phyloP scores from a whole-genome alignment of 2,113 vertebrate genomes.

The Atractosteus spatula region DNA sequence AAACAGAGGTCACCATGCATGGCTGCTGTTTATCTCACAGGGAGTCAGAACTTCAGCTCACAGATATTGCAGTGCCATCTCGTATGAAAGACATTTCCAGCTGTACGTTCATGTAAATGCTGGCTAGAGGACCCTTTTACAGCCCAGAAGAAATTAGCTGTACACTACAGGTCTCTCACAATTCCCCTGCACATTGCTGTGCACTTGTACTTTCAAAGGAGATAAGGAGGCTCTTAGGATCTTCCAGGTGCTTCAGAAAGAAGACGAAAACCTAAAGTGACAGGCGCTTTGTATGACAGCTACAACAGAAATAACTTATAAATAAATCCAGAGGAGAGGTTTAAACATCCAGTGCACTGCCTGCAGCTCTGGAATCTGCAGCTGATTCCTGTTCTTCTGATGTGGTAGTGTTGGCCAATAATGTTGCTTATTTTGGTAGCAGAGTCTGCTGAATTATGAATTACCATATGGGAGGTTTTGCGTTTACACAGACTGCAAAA shows the following conservation, averaged over 20 bases:
- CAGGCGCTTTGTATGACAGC: background rate
- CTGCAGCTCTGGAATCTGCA: conserved; percentile 10
- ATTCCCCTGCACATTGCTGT: conserved; percentile 11
- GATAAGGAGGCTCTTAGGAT: background rate
- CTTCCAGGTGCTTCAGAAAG: background rate
- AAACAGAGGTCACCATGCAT: no score
- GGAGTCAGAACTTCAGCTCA: background rate
- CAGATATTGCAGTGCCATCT: background rate
- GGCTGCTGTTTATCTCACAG: no score
- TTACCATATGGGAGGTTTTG: conserved; percentile 59
- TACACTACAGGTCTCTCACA: conserved; percentile 7
- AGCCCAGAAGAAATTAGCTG: conserved; percentile 9
- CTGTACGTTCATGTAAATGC: background rate
- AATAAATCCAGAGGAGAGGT: background rate
- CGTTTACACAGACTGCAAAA: conserved; percentile 23
- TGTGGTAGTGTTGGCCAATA: conserved; percentile 51
- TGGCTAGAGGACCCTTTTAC: background rate
- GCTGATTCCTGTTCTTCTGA: conserved; percentile 30
- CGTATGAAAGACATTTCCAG: background rate
- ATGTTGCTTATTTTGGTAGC: conserved; percentile 53
- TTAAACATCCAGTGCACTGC: conserved; percentile 11
- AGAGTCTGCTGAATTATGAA: conserved; percentile 59
- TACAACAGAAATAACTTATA: background rate
- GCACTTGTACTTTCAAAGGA: background rate
- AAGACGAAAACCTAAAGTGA: background rate